These are phyloP conservation scores for Monomorium pharaonis DNA, from an alignment of 1,140 invertebrate genomes.

Conservation along the genomic window DNA sequence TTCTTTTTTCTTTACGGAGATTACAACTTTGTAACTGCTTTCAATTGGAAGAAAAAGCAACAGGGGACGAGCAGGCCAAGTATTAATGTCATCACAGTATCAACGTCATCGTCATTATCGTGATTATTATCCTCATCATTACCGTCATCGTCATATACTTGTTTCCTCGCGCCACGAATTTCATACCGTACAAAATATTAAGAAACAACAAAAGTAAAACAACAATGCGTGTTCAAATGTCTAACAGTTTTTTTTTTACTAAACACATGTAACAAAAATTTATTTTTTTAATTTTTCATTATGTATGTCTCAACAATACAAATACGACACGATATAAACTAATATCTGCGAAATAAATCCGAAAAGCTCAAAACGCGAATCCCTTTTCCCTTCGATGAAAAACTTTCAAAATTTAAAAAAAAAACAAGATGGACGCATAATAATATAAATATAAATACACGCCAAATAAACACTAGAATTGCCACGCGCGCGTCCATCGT, in stretches of 20 bases:
- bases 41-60: conserved; percentile 76
- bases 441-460: conserved; percentile 49
- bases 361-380: conserved; percentile 15
- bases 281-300: neutral
- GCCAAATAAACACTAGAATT: conserved; percentile 47
- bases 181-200: conserved; percentile 9
- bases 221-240: neutral
- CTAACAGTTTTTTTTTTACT: neutral
- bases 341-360: conserved; percentile 32
- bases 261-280: neutral
- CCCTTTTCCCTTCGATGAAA: conserved; percentile 41
- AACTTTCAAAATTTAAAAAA: conserved; percentile 37
- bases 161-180: neutral
- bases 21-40: conserved; percentile 67
- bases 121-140: neutral
- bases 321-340: neutral
- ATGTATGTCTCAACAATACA: neutral
- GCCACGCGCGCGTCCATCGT: conserved; percentile 6
- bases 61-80: conserved; percentile 63
- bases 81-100: conserved; percentile 66
- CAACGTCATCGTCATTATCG: neutral
- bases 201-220: neutral
- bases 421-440: conserved; percentile 34
- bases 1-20: conserved; percentile 62
- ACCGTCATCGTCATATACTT: neutral